Conservation (phyloP, 2,888 invertebrate genomes). For the Octonoba sinensis region DNA sequence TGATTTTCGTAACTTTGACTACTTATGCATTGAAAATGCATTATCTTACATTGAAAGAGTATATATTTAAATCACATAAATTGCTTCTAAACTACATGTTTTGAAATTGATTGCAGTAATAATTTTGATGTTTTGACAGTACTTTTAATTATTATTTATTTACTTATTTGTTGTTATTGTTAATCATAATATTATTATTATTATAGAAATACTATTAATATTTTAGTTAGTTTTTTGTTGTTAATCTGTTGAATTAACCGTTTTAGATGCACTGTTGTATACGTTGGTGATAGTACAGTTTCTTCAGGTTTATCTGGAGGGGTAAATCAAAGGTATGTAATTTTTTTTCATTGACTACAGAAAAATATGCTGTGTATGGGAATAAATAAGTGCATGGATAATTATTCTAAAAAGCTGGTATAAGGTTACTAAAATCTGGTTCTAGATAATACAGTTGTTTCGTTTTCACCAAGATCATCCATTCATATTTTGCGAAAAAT, state of each 20-base stretch:
- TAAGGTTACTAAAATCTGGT: neutral
- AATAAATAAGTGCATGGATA: neutral
- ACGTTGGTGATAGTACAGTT: constrained; percentile 52
- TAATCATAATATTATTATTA: too few species aligned
- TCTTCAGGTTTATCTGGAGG: constrained; percentile 56
- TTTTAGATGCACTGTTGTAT: constrained; percentile 55
- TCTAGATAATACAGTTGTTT: neutral
- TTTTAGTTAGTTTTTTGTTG: too few species aligned
- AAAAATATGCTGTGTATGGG: neutral
- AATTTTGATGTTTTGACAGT: neutral
- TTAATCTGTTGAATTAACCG: neutral
- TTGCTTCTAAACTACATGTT: too few species aligned
- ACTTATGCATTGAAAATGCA: too few species aligned
- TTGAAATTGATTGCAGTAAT: neutral
- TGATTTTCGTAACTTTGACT: too few species aligned
- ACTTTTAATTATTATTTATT: neutral
- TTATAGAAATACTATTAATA: too few species aligned
- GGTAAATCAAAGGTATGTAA: constrained; percentile 54
- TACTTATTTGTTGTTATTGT: too few species aligned
- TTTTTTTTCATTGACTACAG: neutral
- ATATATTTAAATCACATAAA: too few species aligned
- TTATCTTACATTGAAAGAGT: too few species aligned
- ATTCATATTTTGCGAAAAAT: too few species aligned
- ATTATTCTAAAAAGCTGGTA: neutral
- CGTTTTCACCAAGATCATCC: too few species aligned